Evolutionary conservation across 1,140 invertebrate species (phyloP), one percentile per base, ranked within the genome.

Genomic region (Drosophila ananassae): DNA sequence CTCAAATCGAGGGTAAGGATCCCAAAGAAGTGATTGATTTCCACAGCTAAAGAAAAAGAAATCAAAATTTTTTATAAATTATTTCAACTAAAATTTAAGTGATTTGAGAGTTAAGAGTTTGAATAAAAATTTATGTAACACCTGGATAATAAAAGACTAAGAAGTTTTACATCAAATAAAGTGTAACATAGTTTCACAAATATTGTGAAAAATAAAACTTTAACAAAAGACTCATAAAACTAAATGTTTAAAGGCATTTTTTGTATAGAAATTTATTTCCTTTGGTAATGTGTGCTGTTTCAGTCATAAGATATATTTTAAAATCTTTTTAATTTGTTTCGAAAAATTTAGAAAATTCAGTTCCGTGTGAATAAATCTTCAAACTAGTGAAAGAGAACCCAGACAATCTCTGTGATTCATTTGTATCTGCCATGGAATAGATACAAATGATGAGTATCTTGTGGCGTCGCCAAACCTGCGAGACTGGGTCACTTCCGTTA

Each of bases 401-500:
- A 28, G 5, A 28, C 25, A 13, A 3, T 13, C 5, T 60, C 3
- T 62, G 21, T 67, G 60, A 67, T 64, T 64, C 46, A 67, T 51
- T 22, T 21, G 17, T 48, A 66, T 62, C 24, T 32, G 32, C 10
- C 1, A 10, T 22, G 3, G 8, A 48, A 34, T 25, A 53, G 59
- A 67, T 67, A 46, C 47, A 44, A 63, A 46, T 8, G n/a, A 67
- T 44, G 22, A 52, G 34, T 44, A 25, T 52, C 47, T 52, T 24
- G 13, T 2, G 58, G 55, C 28, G 53, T 48, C 41, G 9, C 9
- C 37, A 37, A 57, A 64, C 22, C 62, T 37, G 44, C 34, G 5
- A 41, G 30, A 66, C 6, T 68, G 63, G 66, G 66, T 69, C 66
- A 69, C 39, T 55, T 69, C 62, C 64, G 60, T 24, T 13, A 25